Evolutionary conservation across 2,888 invertebrate species (phyloP), one percentile per base, ranked within the genome.

Genomic region (Cinara cedri): DNA sequence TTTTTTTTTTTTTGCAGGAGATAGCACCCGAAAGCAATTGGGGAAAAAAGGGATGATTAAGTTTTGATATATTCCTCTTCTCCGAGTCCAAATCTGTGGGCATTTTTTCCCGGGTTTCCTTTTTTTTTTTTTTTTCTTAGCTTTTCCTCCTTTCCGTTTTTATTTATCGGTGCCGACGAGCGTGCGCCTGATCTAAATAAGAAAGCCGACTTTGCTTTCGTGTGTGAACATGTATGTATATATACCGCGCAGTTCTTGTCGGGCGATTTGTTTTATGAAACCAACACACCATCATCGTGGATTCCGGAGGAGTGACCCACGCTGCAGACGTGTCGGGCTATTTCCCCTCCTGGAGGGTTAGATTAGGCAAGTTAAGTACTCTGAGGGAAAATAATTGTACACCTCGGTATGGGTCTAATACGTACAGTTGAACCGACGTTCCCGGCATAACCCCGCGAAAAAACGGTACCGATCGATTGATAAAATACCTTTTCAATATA

Each of bases 11-110:
- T 62, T 62, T 62, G 14, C 21, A 63, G 49, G 21, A 51, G 51
- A 51, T 74, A 34, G 34, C 34, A 34, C 70, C 34, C 42, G 14
- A 74, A 63, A 74, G 51, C 63, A 74, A 74, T 74, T 42, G 74
- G 62, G 63, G 21, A 74, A 74, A n/a, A 74, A 65, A 74, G 63
- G 74, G 63, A 74, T 74, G 74, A 63, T 74, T 74, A 74, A 74
- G 74, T 65, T 74, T 74, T 74, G 51, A 63, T 65, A 51, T 54
- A 74, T 65, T 63, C 42, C 42, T 71, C 42, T 54, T 11, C 21
- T 34, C 21, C 74, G 42, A 34, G 63, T 51, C 63, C 34, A 72
- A 72, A 72, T 72, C 62, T 62, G 74, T 21, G 51, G 49, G 51
- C 60, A 63, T 74, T 74, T 63, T 72, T 21, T 14, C 46, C 26